Evolutionary conservation across 2,797 vertebrate species (phyloP).

Genomic region (Sphenopsis melanotis): DNA sequence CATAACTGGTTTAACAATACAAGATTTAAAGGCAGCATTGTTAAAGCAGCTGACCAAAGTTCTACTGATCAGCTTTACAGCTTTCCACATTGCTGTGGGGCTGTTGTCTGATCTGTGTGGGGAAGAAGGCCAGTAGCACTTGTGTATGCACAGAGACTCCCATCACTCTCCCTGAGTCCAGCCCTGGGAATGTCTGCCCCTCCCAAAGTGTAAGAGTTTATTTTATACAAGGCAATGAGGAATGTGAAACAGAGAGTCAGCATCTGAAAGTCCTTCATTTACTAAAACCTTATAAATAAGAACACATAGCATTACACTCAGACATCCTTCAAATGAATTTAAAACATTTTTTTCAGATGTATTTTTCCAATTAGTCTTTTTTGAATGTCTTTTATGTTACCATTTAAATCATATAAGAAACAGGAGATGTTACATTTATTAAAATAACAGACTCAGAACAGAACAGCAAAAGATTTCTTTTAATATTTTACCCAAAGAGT

Average conservation of each 20-base stretch:
- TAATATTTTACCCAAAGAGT: not conserved
- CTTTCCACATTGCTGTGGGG: not conserved
- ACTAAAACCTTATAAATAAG: not conserved
- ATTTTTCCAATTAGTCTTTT: conserved; percentile 12
- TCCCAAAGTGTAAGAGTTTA: not conserved
- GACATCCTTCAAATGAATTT: not conserved
- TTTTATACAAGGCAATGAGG: not conserved
- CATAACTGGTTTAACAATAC: not conserved
- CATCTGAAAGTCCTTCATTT: not conserved
- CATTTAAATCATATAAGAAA: conserved; percentile 2
- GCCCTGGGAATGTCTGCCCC: not conserved
- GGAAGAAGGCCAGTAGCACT: not conserved
- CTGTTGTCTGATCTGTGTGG: not conserved
- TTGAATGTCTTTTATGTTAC: not conserved
- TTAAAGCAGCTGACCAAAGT: not conserved
- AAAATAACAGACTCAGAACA: not conserved
- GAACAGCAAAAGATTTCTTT: not conserved
- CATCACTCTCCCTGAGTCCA: accelerated
- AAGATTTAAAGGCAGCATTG: not conserved
- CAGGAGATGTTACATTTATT: not conserved
- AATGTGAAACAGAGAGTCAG: not conserved
- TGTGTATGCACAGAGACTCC: not conserved
- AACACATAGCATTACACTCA: not conserved
- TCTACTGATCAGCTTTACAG: not conserved
- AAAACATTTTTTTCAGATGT: not conserved